Conservation (phyloP, 2,113 vertebrate genomes). For the Cochlearius cochlearius region DNA sequence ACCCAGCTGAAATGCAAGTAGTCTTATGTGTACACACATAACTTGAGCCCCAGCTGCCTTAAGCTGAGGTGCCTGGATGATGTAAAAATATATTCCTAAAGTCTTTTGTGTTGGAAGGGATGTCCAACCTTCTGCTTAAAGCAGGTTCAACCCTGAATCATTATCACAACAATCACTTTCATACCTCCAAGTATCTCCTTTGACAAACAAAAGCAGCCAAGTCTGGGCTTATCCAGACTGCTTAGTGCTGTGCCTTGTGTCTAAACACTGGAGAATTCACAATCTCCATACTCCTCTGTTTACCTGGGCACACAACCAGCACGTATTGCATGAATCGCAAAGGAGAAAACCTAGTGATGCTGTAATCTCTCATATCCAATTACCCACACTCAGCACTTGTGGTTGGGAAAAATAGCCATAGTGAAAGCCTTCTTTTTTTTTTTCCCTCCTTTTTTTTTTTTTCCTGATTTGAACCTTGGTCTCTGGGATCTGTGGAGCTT, state of each 20-base stretch:
- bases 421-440: background rate
- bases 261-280: background rate
- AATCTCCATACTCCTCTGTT: background rate
- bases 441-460: no score
- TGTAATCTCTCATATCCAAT: background rate
- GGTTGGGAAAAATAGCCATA: background rate
- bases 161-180: background rate
- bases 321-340: background rate
- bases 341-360: background rate
- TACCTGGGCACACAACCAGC: background rate
- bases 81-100: background rate
- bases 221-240: background rate
- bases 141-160: background rate
- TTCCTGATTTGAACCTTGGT: background rate
- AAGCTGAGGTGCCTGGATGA: background rate
- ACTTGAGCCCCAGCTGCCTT: background rate
- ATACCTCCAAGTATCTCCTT: background rate
- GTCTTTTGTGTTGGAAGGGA: background rate
- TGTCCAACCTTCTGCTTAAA: background rate
- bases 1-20: background rate
- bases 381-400: background rate
- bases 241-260: background rate
- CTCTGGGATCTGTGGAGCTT: background rate
- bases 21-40: background rate
- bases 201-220: background rate